These are phyloP conservation scores for Oxyteleia sp. DNA, from an alignment of 2,888 invertebrate genomes.

Conservation along the genomic window DNA sequence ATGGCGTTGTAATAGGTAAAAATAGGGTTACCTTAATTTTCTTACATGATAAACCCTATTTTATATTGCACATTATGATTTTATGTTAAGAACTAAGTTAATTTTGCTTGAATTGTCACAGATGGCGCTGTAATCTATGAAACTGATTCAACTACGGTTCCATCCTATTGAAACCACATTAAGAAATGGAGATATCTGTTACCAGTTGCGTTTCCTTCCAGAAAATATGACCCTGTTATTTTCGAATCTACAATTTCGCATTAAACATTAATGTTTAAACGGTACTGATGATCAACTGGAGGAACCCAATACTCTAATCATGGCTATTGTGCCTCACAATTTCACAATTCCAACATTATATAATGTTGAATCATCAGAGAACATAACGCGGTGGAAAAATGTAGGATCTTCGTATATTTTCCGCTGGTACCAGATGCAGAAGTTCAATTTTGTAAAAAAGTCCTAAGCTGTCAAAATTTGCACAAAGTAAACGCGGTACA, in stretches of 20 bases:
- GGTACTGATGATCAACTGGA: conserved; percentile 75
- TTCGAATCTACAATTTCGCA: conserved; percentile 46
- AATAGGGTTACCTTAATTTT: too few relatives aligned
- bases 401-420: conserved; percentile 39
- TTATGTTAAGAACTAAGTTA: too few relatives aligned
- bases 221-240: conserved; percentile 71
- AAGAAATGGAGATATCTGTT: background rate
- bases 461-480: conserved; percentile 15
- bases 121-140: too few relatives aligned
- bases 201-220: conserved; percentile 69
- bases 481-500: conserved; percentile 10
- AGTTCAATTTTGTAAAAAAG: background rate
- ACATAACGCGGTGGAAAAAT: conserved; percentile 68
- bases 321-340: conserved; percentile 77
- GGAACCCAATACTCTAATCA: background rate
- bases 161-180: too few relatives aligned
- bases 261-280: conserved; percentile 54
- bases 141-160: too few relatives aligned
- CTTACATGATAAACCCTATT: too few relatives aligned
- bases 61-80: too few relatives aligned
- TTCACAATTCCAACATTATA: conserved; percentile 75
- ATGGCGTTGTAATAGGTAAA: too few relatives aligned
- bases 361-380: conserved; percentile 78
- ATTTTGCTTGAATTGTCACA: too few relatives aligned
- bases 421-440: conserved; percentile 34